These are phyloP conservation scores for Channa argus DNA, from an alignment of 2,113 vertebrate species.

Conservation along the genomic window DNA sequence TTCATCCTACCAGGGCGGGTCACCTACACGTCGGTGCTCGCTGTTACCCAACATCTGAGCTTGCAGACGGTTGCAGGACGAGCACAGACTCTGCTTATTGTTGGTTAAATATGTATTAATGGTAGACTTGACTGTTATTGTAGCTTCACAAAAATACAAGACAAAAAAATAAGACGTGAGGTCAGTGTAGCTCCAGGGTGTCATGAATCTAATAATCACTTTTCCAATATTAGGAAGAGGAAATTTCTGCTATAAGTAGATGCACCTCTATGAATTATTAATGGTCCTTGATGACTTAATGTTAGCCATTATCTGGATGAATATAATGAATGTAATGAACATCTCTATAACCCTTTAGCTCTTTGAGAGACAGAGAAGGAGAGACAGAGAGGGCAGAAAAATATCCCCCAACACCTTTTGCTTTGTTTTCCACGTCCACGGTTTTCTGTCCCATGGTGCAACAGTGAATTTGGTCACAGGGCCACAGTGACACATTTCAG, in stretches of 20 bases:
- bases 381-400: constrained; percentile 45
- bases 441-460: constrained; percentile 41
- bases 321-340: constrained; percentile 66
- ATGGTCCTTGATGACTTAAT: constrained; percentile 74
- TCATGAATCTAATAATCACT: constrained; percentile 56
- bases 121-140: constrained; percentile 78
- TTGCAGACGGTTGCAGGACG: constrained; percentile 32
- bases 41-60: constrained; percentile 12
- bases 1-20: constrained; percentile 35
- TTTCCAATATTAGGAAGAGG: constrained; percentile 66
- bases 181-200: constrained; percentile 42
- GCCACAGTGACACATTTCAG: constrained; percentile 36
- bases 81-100: constrained; percentile 55
- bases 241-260: constrained; percentile 77
- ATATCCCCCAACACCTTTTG: neutral
- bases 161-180: constrained; percentile 48
- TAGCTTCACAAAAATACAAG: constrained; percentile 61
- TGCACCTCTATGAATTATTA: constrained; percentile 76
- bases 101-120: constrained; percentile 64
- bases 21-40: constrained; percentile 1
- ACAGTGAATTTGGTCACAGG: constrained; percentile 46
- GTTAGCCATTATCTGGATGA: constrained; percentile 67
- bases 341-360: constrained; percentile 64
- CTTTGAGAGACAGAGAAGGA: constrained; percentile 39
- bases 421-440: neutral